Base-by-base conservation (phyloP, 1,140 invertebrate genomes). In the Anthonomus grandis region DNA sequence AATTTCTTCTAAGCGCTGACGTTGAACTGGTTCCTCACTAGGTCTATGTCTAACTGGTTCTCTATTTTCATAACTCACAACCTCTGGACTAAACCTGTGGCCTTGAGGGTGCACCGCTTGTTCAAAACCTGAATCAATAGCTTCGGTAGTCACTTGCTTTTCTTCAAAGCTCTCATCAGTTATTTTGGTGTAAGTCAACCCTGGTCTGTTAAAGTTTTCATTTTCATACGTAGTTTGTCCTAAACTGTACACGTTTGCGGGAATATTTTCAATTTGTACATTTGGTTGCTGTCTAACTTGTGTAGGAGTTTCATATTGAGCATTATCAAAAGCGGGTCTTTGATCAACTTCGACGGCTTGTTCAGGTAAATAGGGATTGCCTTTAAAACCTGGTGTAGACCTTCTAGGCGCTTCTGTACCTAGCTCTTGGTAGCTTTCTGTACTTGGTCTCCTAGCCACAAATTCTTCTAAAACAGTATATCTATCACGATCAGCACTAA, bases 401-500 rank as follows among this genome's bases (percentile, higher is more conserved):
- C 45, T 21, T 41, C 45, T 38, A 3, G 54, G 39, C 17, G 54
- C 4, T 3, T 57, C 54, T 21, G 39, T 49, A 24, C 45, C 9
- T 17, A n/a, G 3, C 18, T 46, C 41, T 12, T 12, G 36, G 12
- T 37, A 37, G 21, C 9, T 36, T 55, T 55, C 42, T 25, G 42
- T 45, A 10, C 17, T 12, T 10, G 50, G 50, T 44, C 44, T 10
- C 12, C 19, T 24, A 12, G 49, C 41, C 8, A 25, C 21, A 49
- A 70, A 68, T 42, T 69, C 61, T 50, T 69, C 67, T 22, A 69
- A 53, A 13, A 69, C 62, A 6, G 67, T 69, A 41, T 69, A 69
- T 12, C 52, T 54, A 4, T 55, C 31, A 4, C 53, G 25, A 12
- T 36, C 31, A 25, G 41, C 42, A 17, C 42, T 4, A 17, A 19